Base-by-base conservation (phyloP, 1,140 invertebrate genomes). In the Dendroctonus ponderosae region DNA sequence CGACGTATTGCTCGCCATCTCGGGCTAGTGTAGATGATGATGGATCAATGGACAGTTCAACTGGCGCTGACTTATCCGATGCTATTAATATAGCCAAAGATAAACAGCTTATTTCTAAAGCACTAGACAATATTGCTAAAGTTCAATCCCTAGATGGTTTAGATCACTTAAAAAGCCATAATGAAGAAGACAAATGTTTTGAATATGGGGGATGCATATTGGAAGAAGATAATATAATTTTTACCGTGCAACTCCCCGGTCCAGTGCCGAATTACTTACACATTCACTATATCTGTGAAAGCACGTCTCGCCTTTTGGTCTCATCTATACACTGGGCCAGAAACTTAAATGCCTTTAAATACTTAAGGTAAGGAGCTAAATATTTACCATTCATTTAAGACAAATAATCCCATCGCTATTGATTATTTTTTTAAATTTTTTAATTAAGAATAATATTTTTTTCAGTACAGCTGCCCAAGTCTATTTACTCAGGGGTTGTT, bases 231-330 rank as follows among this genome's bases (percentile, higher is more conserved):
- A 84, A 90, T 74, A 84, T 88, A 58, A 75, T 83, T 14, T 96
- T 96, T 76, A 89, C 91, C 74, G 80, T 96, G 68, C 90, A 91
- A 69, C 89, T 91, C 6, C 93, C 93, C 11, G 87, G 87, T 44
- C 87, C 91, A 52, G 87, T 91, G 68, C 90, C 91, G 46, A 83
- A 88, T 12, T 93, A 90, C 80, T 83, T 92, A 58, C 94, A 93
- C 75, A 86, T 92, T 67, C 91, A 94, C 80, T 94, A 92, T 74
- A 93, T 97, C 53, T 96, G 92, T 81, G 94, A 97, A 82, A 93
- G 90, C 77, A 92, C 93, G 6, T 94, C 92, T 12, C 83, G 94
- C 70, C 82, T 97, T 49, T 81, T 97, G 41, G 96, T 97, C 77
- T 82, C 93, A 6, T 92, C 92, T 4, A 87, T 96, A 70, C 91